Percentiles rank a stretch among this genome's conserved stretches.
phyloP scores from a whole-genome alignment of 1,140 invertebrate genomes.

The Drosophila takahashii region DNA sequence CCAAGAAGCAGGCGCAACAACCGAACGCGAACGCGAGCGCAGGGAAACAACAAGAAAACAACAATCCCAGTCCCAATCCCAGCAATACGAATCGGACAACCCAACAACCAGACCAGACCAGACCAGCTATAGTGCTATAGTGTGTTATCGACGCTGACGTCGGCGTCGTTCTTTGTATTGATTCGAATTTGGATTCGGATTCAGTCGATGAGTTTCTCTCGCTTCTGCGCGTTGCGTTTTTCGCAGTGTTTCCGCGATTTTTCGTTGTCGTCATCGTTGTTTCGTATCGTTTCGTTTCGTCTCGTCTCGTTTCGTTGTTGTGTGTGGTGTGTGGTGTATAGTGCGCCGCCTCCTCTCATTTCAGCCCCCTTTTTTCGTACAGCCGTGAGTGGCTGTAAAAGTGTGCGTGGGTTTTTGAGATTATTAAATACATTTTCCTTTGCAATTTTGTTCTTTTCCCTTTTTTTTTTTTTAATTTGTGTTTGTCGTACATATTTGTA shows the following conservation, averaged over 20 bases:
- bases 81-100: background rate
- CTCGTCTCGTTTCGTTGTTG: background rate
- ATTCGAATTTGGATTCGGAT: slow-evolving; percentile 78
- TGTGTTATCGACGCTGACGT: slow-evolving; percentile 42
- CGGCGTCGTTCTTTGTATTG: slow-evolving; percentile 65
- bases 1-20: slow-evolving; percentile 20
- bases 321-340: slow-evolving; percentile 5
- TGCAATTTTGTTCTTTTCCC: slow-evolving; percentile 14
- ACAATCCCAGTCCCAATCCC: no score
- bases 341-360: slow-evolving; percentile 24
- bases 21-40: background rate
- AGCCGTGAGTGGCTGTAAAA: slow-evolving; percentile 32
- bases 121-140: slow-evolving; percentile 14
- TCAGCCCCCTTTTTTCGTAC: slow-evolving; percentile 12
- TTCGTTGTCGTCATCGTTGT: slow-evolving; percentile 74
- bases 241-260: slow-evolving; percentile 81
- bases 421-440: slow-evolving; percentile 42
- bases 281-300: background rate
- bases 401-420: slow-evolving; percentile 39
- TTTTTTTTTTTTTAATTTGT: slow-evolving; percentile 16
- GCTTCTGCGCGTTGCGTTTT: slow-evolving; percentile 84
- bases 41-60: background rate
- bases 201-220: slow-evolving; percentile 84
- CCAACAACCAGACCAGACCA: slow-evolving; percentile 8
- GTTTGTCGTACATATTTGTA: background rate